Evolutionary conservation across 2,113 vertebrate genomes (phyloP).

Genomic region (Leptobrachium ailaonicum): DNA sequence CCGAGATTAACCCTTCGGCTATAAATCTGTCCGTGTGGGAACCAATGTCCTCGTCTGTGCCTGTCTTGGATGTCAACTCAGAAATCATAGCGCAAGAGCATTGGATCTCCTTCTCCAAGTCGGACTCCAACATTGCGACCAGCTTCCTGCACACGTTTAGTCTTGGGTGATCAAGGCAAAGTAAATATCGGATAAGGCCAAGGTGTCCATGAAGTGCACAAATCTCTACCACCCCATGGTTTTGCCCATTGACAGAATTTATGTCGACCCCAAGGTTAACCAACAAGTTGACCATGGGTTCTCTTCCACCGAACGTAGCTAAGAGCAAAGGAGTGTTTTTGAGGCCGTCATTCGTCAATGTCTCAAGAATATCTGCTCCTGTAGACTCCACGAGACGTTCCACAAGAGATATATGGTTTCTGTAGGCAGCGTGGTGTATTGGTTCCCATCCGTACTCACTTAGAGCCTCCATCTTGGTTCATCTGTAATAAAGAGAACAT

Average conservation of each 20-base stretch:
- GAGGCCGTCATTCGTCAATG: background rate
- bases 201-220: background rate
- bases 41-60: background rate
- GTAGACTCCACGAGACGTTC: slow-evolving; percentile 19
- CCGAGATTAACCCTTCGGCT: slow-evolving; percentile 4
- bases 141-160: slow-evolving; percentile 30
- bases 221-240: slow-evolving; percentile 31
- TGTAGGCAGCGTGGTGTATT: slow-evolving; percentile 37
- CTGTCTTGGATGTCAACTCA: background rate
- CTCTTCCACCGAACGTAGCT: background rate
- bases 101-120: background rate
- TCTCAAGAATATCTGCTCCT: slow-evolving; percentile 16
- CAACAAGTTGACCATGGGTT: slow-evolving; percentile 1
- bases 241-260: background rate
- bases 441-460: slow-evolving; percentile 25
- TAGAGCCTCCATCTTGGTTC: background rate
- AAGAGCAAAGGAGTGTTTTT: slow-evolving; percentile 39
- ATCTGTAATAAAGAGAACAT: background rate
- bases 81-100: slow-evolving; percentile 6
- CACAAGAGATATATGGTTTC: slow-evolving; percentile 14
- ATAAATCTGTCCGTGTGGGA: background rate
- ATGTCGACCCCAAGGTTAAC: slow-evolving; percentile 27
- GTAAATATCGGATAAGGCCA: slow-evolving; percentile 18
- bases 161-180: background rate
- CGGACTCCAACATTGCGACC: background rate